Conservation (phyloP, 1,140 invertebrate species). For the Tetramorium parvispinum region DNA sequence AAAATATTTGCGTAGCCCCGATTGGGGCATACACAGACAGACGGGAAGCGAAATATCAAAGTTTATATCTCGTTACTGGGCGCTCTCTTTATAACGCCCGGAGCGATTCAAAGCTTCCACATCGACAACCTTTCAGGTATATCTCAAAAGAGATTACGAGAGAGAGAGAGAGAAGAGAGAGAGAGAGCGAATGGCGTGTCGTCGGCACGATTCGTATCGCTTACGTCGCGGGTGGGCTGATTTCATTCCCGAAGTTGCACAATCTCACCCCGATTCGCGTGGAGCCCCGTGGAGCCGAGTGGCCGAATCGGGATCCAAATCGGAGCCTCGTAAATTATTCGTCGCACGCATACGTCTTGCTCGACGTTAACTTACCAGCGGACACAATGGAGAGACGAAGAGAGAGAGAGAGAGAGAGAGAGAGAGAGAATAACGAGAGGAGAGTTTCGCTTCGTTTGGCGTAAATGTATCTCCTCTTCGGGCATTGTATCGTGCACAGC, state of each 20-base stretch:
- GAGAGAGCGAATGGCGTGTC: constrained; percentile 68
- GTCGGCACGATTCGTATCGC: constrained; percentile 73
- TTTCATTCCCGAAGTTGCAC: constrained; percentile 66
- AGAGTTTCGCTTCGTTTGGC: not conserved
- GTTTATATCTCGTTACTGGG: constrained; percentile 54
- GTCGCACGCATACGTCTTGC: constrained; percentile 55
- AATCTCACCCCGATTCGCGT: constrained; percentile 54
- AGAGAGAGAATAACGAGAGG: not conserved
- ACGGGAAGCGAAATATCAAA: constrained; percentile 49
- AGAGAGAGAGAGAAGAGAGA: constrained; percentile 9
- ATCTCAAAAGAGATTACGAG: constrained; percentile 60
- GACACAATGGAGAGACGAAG: too few species aligned
- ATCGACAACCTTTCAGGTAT: constrained; percentile 57
- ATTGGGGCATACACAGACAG: constrained; percentile 54
- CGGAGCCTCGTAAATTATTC: constrained; percentile 79
- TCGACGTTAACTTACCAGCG: constrained; percentile 40
- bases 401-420: not conserved
- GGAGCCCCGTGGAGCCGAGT: constrained; percentile 52
- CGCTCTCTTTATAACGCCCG: constrained; percentile 50
- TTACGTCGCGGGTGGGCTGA: constrained; percentile 63
- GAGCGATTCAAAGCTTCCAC: constrained; percentile 45
- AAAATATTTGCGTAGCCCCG: constrained; percentile 68
- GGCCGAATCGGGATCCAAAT: constrained; percentile 75
- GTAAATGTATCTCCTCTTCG: constrained; percentile 17
- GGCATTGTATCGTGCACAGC: not conserved